Conservation (phyloP, 2,797 vertebrate genomes). For the Sebastes itinus region DNA sequence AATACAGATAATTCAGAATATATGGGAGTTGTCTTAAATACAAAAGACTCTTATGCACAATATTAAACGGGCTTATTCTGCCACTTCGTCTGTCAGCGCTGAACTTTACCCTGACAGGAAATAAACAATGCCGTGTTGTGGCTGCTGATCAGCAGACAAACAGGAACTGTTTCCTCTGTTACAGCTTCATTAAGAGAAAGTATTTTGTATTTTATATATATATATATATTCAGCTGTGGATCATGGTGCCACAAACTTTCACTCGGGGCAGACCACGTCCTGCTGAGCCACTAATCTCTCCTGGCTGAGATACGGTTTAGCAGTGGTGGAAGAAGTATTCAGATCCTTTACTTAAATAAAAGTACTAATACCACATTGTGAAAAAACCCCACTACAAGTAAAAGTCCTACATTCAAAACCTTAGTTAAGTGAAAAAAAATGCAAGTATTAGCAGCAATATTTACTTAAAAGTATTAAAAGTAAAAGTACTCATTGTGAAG, state of each 20-base stretch:
- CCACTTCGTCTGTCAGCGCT: background rate
- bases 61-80: background rate
- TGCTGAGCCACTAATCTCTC: slow-evolving; percentile 1
- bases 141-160: background rate
- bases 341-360: background rate
- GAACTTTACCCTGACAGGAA: background rate
- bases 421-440: background rate
- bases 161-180: background rate
- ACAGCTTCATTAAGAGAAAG: background rate
- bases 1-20: background rate
- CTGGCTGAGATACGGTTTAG: background rate
- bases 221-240: slow-evolving; percentile 9
- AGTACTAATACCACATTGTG: background rate
- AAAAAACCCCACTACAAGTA: background rate
- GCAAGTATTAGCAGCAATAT: background rate
- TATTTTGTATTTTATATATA: background rate
- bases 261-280: background rate
- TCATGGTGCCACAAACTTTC: background rate
- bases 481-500: background rate
- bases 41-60: background rate
- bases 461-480: background rate
- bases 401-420: background rate
- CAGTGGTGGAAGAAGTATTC: background rate
- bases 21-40: background rate
- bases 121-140: background rate